A percentile compares a stretch with the other conserved stretches of the same genome.
Evolutionary conservation across 2,888 invertebrate genomes (phyloP).

Genomic region (Disparrhopalites patrizii): DNA sequence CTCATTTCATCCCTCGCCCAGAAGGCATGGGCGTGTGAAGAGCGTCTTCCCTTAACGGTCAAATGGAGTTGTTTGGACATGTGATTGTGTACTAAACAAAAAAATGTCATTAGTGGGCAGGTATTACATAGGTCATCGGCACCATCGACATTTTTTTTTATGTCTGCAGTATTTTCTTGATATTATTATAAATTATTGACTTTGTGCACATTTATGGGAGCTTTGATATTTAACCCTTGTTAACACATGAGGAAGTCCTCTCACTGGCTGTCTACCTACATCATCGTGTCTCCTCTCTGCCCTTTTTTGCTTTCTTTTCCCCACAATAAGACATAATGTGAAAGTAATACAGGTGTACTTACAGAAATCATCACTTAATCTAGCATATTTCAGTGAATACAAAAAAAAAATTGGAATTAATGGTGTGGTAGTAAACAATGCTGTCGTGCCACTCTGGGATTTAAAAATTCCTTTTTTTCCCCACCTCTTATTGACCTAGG

Average conservation of each 20-base stretch:
- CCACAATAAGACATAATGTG: too few species aligned
- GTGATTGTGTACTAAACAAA: background rate
- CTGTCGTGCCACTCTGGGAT: background rate
- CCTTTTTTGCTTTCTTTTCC: too few species aligned
- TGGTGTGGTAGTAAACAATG: constrained; percentile 5
- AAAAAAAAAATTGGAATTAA: constrained; percentile 1
- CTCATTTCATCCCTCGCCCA: constrained; percentile 37
- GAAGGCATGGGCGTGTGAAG: constrained; percentile 46
- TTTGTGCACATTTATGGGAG: too few species aligned
- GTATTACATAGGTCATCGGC: background rate
- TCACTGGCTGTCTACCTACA: background rate
- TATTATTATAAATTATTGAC: too few species aligned
- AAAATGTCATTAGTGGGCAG: background rate
- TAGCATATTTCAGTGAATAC: background rate
- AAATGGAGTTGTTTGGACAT: background rate
- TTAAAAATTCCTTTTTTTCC: too few species aligned
- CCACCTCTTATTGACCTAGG: constrained; percentile 1
- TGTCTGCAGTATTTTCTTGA: background rate
- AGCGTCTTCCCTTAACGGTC: constrained; percentile 15
- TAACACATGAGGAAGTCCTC: background rate
- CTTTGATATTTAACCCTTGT: too few species aligned
- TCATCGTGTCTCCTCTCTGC: too few species aligned
- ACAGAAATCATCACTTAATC: background rate
- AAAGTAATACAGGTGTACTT: background rate
- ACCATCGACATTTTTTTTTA: background rate